These are phyloP conservation scores for Lemur catta DNA, from an alignment of 2,797 vertebrate species.

Conservation along the genomic window DNA sequence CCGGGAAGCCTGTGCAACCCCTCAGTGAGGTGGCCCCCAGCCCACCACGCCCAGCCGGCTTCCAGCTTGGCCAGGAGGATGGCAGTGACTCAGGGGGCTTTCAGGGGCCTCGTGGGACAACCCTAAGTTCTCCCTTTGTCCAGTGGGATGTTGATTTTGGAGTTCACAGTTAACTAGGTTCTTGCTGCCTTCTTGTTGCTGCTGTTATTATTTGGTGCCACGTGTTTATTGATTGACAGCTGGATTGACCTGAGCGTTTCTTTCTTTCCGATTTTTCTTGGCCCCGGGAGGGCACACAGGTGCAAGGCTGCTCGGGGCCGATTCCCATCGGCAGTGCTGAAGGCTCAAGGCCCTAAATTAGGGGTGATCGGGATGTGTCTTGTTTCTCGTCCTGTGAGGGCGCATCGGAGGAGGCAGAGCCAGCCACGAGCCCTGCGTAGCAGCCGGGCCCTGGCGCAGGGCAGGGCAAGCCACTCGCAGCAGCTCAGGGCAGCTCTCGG, in stretches of 20 bases:
- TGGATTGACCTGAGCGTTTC: background rate
- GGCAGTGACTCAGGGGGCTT: background rate
- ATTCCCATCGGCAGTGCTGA: background rate
- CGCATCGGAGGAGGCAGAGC: fast-evolving
- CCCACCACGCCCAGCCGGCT: fast-evolving
- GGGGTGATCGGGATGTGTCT: background rate
- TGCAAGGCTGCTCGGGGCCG: background rate
- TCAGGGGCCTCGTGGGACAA: background rate
- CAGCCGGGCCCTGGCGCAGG: background rate
- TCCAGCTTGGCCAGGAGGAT: background rate
- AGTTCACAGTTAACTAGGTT: background rate
- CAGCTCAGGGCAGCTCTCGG: fast-evolving
- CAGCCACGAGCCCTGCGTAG: fast-evolving
- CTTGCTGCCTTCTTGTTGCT: background rate
- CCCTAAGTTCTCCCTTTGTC: background rate
- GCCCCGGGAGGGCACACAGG: background rate
- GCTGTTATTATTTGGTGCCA: fast-evolving
- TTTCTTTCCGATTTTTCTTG: background rate
- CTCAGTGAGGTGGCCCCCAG: fast-evolving
- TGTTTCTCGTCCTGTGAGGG: background rate
- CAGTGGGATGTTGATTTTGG: background rate
- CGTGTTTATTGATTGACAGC: background rate
- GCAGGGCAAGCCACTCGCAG: background rate
- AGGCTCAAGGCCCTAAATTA: background rate
- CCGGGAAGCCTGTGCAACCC: background rate